Conservation (phyloP, 2,888 invertebrate species). For the Pemphredon lugubris region DNA sequence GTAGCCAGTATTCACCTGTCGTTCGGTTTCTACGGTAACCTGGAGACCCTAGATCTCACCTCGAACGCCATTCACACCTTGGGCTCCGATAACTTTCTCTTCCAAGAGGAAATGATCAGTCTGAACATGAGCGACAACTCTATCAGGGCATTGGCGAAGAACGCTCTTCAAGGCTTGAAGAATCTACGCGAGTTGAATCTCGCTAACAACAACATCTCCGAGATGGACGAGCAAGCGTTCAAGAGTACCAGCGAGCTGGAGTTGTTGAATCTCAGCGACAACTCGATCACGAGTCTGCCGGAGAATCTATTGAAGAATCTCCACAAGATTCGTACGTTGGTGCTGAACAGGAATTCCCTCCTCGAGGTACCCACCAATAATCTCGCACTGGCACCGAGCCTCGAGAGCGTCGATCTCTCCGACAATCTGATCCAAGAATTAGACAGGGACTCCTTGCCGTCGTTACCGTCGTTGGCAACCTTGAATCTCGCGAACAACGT, state of each 20-base stretch:
- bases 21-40: constrained; percentile 90
- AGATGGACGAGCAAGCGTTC: constrained; percentile 89
- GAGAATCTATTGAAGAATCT: constrained; percentile 87
- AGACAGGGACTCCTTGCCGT: constrained; percentile 87
- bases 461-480: constrained; percentile 86
- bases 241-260: constrained; percentile 88
- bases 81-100: constrained; percentile 91
- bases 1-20: constrained; percentile 90
- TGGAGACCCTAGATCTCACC: constrained; percentile 91
- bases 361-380: constrained; percentile 89
- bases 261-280: constrained; percentile 89
- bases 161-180: constrained; percentile 88
- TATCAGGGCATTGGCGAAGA: constrained; percentile 87
- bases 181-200: constrained; percentile 87
- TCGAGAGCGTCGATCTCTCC: constrained; percentile 89
- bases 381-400: constrained; percentile 85
- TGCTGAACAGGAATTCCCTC: constrained; percentile 90
- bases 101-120: constrained; percentile 87
- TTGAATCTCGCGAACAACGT: constrained; percentile 90
- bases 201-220: constrained; percentile 89
- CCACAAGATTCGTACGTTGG: constrained; percentile 87
- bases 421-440: constrained; percentile 90
- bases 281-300: constrained; percentile 88
- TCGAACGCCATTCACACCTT: constrained; percentile 90
- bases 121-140: constrained; percentile 91